phyloP scores from a whole-genome alignment of 2,888 invertebrate genomes.

The Scaptomyza parva region DNA sequence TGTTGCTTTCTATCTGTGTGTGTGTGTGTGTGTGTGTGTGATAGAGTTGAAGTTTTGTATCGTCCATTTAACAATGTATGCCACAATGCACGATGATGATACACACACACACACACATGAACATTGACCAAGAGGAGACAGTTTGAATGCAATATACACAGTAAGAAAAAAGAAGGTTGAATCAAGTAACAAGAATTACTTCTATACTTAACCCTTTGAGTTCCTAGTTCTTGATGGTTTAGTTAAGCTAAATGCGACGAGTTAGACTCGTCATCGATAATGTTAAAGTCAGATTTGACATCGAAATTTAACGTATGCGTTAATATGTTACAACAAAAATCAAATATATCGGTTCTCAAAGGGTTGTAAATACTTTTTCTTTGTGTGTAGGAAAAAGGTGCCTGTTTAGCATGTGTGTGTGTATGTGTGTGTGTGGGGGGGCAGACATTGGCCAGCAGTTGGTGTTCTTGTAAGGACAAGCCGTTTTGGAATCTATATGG shows the following conservation, averaged over 20 bases:
- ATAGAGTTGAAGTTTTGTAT: conserved; percentile 72
- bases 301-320: no score
- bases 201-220: no score
- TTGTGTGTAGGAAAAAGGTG: conserved; percentile 17
- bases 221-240: no score
- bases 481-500: conserved; percentile 77
- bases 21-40: conserved; percentile 18
- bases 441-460: conserved; percentile 52
- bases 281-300: no score
- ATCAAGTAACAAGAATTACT: no score
- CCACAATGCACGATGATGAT: conserved; percentile 70
- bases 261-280: no score
- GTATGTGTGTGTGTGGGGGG: conserved; percentile 24
- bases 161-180: not conserved
- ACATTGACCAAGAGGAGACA: conserved; percentile 5
- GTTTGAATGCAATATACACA: conserved; percentile 7
- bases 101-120: conserved; percentile 19
- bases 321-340: no score
- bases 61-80: conserved; percentile 80
- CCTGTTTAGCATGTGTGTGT: conserved; percentile 38
- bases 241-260: no score
- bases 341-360: no score
- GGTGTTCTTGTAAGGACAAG: conserved; percentile 66
- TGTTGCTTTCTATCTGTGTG: no score
- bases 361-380: no score